Base-by-base conservation (phyloP, 2,797 vertebrate species). In the Astyanax mexicanus region DNA sequence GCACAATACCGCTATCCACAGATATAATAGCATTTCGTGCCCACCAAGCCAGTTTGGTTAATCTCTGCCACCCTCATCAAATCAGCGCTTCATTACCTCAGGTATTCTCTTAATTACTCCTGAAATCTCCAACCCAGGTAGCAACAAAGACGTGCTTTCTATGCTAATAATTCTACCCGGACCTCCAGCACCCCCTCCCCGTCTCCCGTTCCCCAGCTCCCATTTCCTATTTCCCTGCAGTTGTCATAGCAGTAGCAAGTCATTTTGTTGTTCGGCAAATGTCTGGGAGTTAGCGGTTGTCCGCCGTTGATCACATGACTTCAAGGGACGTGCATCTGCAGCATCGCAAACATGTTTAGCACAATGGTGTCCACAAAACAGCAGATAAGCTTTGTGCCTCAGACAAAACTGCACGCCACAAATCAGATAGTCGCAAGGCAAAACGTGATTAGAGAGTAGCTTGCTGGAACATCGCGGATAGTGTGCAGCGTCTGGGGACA, bases 1-100 rank as follows among this genome's bases (percentile, higher is more conserved):
- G 86, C 85, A 90, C 89, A 87, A 86, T 86, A 83, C 89, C 80
- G 85, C 86, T 90, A 88, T 87, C 78, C 79, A 69, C 82, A 83
- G 85, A 90, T 87, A 88, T 88, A 89, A 91, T 86, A 84, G 80
- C 78, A 71, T 84, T 85, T 90, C 86, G 80, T 88, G 84, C 86
- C 86, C 68, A 88, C 80, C 81, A 77, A 87, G 87, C 82, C 75
- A 67, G 76, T 89, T 87, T 84, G 75, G 83, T 81, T 89, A 83
- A 89, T 89, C 83, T 90, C 82, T 85, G 82, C 85, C 85, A 89
- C 83, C 75, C 86, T 91, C 91, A 86, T 92, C 89, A 89, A 87
- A 90, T 88, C 88, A 89, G 89, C 79, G 72, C 80, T 81, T 74
- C 64, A 78, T 88, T 86, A 88, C 88, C 87, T 88, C 84, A 85